Evolutionary conservation across 2,888 invertebrate genomes (phyloP).

Genomic region (Eupsilia transversa): DNA sequence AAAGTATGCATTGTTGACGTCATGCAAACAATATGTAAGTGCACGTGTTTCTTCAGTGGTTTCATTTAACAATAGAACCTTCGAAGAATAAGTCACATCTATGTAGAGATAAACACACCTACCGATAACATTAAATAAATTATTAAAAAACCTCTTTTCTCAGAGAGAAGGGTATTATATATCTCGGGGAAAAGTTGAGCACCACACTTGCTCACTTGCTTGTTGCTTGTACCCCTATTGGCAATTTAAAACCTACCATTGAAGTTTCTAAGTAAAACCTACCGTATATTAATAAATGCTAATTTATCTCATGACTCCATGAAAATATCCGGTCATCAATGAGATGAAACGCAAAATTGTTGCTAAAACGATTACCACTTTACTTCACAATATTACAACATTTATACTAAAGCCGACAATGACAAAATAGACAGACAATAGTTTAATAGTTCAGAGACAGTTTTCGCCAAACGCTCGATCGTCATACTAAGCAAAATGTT

Average conservation of each 20-base stretch:
- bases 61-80: constrained; percentile 12
- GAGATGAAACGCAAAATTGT: constrained; percentile 14
- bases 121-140: too few species aligned
- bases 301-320: background rate
- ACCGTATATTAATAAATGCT: too few species aligned
- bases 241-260: background rate
- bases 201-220: too few species aligned
- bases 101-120: background rate
- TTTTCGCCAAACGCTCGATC: constrained; percentile 45
- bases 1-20: constrained; percentile 31
- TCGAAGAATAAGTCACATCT: background rate
- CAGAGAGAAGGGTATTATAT: background rate
- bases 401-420: constrained; percentile 18
- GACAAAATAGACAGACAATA: constrained; percentile 38
- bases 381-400: constrained; percentile 3
- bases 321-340: constrained; percentile 3
- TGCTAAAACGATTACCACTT: background rate
- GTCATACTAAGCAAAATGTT: constrained; percentile 56
- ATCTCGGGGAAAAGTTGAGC: background rate
- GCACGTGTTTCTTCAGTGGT: constrained; percentile 25
- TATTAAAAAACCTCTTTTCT: background rate
- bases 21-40: constrained; percentile 30
- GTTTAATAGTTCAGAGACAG: constrained; percentile 21
- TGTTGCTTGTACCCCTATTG: too few species aligned
- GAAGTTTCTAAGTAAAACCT: background rate